These are phyloP conservation scores for Psylliodes chrysocephalus DNA, from an alignment of 2,888 invertebrate species.

Conservation along the genomic window DNA sequence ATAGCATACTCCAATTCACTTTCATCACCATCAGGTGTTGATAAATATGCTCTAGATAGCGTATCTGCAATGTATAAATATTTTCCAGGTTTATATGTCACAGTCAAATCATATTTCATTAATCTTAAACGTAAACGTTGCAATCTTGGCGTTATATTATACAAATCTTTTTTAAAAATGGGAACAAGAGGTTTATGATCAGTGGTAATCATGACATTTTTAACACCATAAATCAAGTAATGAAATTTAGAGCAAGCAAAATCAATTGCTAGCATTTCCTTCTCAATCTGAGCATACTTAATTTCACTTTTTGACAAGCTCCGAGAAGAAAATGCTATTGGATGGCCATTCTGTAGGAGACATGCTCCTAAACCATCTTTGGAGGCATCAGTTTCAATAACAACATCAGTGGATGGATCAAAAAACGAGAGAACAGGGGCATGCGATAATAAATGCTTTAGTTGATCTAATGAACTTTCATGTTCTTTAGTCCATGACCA, in stretches of 20 bases:
- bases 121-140: not conserved
- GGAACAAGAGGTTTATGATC: constrained; percentile 55
- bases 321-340: constrained; percentile 56
- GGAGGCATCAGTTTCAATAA: constrained; percentile 53
- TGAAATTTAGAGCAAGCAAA: constrained; percentile 55
- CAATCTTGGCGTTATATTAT: constrained; percentile 43
- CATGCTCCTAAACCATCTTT: too few species aligned
- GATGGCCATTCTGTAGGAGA: constrained; percentile 54
- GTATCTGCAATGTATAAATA: constrained; percentile 46
- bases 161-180: constrained; percentile 51
- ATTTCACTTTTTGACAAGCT: constrained; percentile 51
- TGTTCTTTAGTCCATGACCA: not conserved
- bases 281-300: constrained; percentile 60
- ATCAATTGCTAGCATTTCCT: constrained; percentile 48
- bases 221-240: constrained; percentile 50
- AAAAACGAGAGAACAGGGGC: constrained; percentile 47
- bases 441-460: constrained; percentile 43
- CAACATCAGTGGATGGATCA: constrained; percentile 37
- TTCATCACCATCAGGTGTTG: constrained; percentile 21
- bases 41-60: constrained; percentile 41
- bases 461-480: constrained; percentile 32
- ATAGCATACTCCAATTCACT: constrained; percentile 36
- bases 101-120: constrained; percentile 30
- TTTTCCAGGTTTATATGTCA: constrained; percentile 49
- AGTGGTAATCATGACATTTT: constrained; percentile 47